Base-by-base conservation (phyloP, 2,113 vertebrate genomes). In the Festucalex cinctus region DNA sequence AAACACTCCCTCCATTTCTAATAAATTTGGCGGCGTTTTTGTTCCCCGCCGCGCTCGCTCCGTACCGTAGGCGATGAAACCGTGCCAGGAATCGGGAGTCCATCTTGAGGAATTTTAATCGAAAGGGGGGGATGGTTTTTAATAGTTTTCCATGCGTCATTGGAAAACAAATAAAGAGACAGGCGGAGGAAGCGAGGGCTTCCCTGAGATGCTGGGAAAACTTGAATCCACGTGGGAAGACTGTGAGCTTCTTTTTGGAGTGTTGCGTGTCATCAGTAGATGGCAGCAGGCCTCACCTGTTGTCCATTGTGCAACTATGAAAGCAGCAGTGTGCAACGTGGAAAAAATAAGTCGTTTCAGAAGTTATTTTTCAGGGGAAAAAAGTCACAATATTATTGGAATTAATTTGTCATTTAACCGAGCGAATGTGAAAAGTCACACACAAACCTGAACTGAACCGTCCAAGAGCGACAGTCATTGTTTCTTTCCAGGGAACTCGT, bases 91-190 rank as follows among this genome's bases (percentile, higher is more conserved):
- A 70, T 83, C 67, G 80, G 85, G 86, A 88, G 87, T 83, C 86
- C 86, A 85, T 83, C 75, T 41, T 86, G 80, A 79, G 81, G 87
- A 88, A 88, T 89, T 62, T 83, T 69, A 65, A 66, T 85, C 77
- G 72, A 2, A 9, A 75, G 85, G 20, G 6, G 74, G 83, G 8
- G 20, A 80, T 85, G 83, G 80, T 61, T 86, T 90, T 89, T 88
- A 88, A 89, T 86, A 82, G 89, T 88, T 90, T 89, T 90, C 85
- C 85, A 81, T 78, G 87, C 77, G 71, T 81, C 86, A 82, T 85
- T 84, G 59, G 70, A 73, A 84, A 79, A 75, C n/a, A 26, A 37
- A 43, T 62, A 26, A 62, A 62, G 14, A 19, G 72, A 74, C 75
- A 51, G n/a, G 48, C n/a, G 20, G 48, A 36, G 77, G 54, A 67